phyloP scores from a whole-genome alignment of 2,888 invertebrate species.

The Agriopis aurantiaria region DNA sequence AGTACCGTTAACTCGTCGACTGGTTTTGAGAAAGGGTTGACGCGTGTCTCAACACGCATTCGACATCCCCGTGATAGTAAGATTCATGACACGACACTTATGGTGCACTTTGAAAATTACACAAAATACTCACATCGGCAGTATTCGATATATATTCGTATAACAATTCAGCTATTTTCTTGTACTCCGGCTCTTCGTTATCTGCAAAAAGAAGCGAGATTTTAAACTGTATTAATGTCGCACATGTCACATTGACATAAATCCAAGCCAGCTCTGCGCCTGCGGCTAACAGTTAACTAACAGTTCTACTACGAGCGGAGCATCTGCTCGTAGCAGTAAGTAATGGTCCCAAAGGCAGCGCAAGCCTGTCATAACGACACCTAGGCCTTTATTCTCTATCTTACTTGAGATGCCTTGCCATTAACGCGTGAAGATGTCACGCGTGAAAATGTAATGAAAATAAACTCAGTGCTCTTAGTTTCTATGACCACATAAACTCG shows the following conservation, averaged over 20 bases:
- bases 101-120: neutral
- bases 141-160: constrained; percentile 73
- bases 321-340: too few species aligned
- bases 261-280: too few species aligned
- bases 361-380: too few species aligned
- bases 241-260: neutral
- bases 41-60: neutral
- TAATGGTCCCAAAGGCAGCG: too few species aligned
- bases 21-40: too few species aligned
- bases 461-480: neutral
- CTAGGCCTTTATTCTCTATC: too few species aligned
- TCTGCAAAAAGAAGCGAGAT: constrained; percentile 55
- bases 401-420: too few species aligned
- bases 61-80: neutral
- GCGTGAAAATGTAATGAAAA: neutral
- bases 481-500: too few species aligned
- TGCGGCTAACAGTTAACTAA: too few species aligned
- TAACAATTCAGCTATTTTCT: constrained; percentile 73
- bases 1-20: too few species aligned
- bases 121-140: constrained; percentile 70
- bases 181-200: constrained; percentile 77
- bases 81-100: neutral
- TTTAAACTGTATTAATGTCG: neutral
- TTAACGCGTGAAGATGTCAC: too few species aligned
- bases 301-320: too few species aligned